Percentiles rank a stretch among this genome's conserved stretches.
phyloP scores from a whole-genome alignment of 1,140 invertebrate species.

The Cydia fagiglandana region DNA sequence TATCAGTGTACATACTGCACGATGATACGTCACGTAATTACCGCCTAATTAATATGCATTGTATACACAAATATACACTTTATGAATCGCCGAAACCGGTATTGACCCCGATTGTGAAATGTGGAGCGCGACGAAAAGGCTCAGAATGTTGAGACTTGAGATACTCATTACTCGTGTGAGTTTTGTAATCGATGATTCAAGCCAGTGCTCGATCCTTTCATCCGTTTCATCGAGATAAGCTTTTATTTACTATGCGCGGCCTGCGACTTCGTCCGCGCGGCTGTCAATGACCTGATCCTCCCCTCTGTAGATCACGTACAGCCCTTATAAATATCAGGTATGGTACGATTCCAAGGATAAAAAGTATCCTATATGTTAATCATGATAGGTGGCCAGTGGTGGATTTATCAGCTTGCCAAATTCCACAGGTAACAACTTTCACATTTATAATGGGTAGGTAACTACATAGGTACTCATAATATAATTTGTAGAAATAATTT shows the following conservation, averaged over 20 bases:
- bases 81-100: conserved; percentile 48
- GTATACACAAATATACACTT: conserved; percentile 5
- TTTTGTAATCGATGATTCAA: conserved; percentile 8
- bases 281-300: not conserved
- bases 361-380: too few relatives aligned
- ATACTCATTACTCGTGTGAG: not conserved
- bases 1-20: not conserved
- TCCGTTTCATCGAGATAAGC: not conserved
- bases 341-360: too few relatives aligned
- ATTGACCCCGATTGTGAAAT: conserved; percentile 67
- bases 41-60: conserved; percentile 22
- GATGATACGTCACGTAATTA: conserved; percentile 11
- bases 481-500: not conserved
- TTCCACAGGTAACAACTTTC: too few relatives aligned
- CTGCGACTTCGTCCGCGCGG: not conserved
- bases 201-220: conserved; percentile 2
- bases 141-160: conserved; percentile 22
- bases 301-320: too few relatives aligned
- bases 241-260: not conserved
- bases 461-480: not conserved
- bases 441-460: too few relatives aligned
- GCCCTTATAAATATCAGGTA: too few relatives aligned
- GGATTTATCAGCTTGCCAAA: too few relatives aligned
- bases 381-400: too few relatives aligned
- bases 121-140: conserved; percentile 61